phyloP scores from a whole-genome alignment of 2,888 invertebrate species.

The Halictus ligatus region DNA sequence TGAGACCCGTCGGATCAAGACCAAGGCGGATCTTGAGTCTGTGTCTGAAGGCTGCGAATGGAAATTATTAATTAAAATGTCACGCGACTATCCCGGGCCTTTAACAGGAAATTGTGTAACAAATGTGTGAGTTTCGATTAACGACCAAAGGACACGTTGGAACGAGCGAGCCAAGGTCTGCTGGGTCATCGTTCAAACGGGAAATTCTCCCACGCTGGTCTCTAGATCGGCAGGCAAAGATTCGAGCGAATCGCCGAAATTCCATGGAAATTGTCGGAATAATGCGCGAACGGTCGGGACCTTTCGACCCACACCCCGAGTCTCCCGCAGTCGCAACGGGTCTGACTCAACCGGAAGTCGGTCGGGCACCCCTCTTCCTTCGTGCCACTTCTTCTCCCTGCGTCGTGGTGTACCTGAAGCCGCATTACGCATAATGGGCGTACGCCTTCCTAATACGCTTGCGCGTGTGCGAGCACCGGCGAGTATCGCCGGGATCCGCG shows the following conservation, averaged over 20 bases:
- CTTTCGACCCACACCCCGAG: constrained; percentile 67
- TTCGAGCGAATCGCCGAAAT: constrained; percentile 37
- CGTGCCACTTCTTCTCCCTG: constrained; percentile 67
- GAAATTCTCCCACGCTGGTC: constrained; percentile 23
- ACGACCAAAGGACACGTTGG: not conserved
- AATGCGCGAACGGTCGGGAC: constrained; percentile 43
- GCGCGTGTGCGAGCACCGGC: constrained; percentile 49
- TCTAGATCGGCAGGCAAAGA: not conserved
- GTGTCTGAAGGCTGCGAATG: too few species aligned
- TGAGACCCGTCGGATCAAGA: too few species aligned
- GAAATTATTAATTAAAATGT: too few species aligned
- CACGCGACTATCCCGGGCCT: too few species aligned
- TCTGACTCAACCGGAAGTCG: constrained; percentile 83
- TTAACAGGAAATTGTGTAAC: too few species aligned
- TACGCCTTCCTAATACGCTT: constrained; percentile 62
- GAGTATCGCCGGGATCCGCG: constrained; percentile 37
- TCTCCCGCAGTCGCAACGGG: constrained; percentile 65
- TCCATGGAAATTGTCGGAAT: constrained; percentile 18
- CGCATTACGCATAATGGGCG: constrained; percentile 74
- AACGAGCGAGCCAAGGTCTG: not conserved
- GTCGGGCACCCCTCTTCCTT: constrained; percentile 76
- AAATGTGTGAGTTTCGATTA: too few species aligned
- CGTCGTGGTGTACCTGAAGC: constrained; percentile 65
- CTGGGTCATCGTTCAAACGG: not conserved
- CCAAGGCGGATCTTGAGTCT: too few species aligned